Base-by-base conservation (phyloP, 2,113 vertebrate species). In the Columba livia region DNA sequence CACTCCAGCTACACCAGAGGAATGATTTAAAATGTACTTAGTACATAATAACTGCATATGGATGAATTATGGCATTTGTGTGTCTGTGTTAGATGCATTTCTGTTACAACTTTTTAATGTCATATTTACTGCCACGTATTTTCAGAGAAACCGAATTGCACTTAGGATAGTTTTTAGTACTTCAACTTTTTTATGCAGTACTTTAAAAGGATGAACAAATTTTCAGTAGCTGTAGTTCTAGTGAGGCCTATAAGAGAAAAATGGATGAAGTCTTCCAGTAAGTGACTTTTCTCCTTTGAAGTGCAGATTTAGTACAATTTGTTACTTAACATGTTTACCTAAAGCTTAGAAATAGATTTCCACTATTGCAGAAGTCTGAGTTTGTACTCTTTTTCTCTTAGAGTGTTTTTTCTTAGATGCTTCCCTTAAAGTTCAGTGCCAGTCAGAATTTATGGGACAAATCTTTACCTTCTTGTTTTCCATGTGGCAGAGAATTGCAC, bases 401-500 rank as follows among this genome's bases (percentile, higher is more conserved):
- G 44, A 14, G 10, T 60, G 3, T 40, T 47, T 36, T 38, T 16
- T 61, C 64, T 34, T 36, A 34, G 64, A 26, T 47, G 29, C 32
- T 50, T 74, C 57, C 61, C 51, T 58, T 47, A 13, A 69, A 80
- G 54, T 56, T 73, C 23, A 36, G 60, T n/a, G 34, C 26, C 51
- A 34, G 42, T n/a, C 56, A 65, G 54, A 60, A 40, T n/a, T 78
- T 13, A 78, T 24, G 56, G 26, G 80, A 3, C 56, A 78, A 47
- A 66, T 61, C 56, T 73, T 56, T 47, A 51, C 16, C 61, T 26
- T 9, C 20, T 51, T 56, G 10, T 51, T 74, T 82, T 56, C 62
- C 25, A 3, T 0, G 0, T 50, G 67, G 18, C 44, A 47, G 6
- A 47, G 57, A 51, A 69, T 62, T 34, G 26, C 19, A 5, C 24